phyloP scores from a whole-genome alignment of 2,888 invertebrate genomes.

The Brachypalpus laphriformis region DNA sequence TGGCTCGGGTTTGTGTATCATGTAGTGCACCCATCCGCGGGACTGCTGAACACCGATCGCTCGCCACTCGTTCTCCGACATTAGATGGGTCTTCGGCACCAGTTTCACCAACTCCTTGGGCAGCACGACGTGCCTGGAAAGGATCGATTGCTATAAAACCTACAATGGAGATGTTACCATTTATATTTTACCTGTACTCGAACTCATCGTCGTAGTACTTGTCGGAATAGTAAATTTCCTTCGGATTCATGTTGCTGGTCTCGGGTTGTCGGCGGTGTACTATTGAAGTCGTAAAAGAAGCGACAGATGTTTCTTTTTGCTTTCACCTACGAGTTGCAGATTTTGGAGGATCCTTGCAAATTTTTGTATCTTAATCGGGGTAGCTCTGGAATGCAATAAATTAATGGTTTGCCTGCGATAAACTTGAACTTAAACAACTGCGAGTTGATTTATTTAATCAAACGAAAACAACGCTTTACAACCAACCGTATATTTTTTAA shows the following conservation, averaged over 20 bases:
- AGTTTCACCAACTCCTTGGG: conserved; percentile 95
- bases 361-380: too few relatives aligned
- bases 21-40: conserved; percentile 98
- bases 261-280: neutral
- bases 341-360: too few relatives aligned
- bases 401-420: neutral
- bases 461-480: conserved; percentile 56
- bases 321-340: neutral
- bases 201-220: conserved; percentile 96
- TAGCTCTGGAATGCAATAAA: neutral
- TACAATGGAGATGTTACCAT: neutral
- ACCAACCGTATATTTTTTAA: conserved; percentile 41
- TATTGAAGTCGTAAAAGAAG: neutral
- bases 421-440: neutral
- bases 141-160: neutral
- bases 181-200: conserved; percentile 93
- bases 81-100: conserved; percentile 95
- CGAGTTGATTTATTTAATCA: conserved; percentile 13
- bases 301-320: neutral
- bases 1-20: conserved; percentile 97
- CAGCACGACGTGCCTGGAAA: conserved; percentile 94
- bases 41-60: conserved; percentile 97
- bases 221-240: conserved; percentile 95
- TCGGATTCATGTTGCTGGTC: conserved; percentile 84
- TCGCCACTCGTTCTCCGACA: conserved; percentile 97